These are phyloP conservation scores for Lycodopsis pacificus DNA, from an alignment of 2,797 vertebrate species.

Conservation along the genomic window DNA sequence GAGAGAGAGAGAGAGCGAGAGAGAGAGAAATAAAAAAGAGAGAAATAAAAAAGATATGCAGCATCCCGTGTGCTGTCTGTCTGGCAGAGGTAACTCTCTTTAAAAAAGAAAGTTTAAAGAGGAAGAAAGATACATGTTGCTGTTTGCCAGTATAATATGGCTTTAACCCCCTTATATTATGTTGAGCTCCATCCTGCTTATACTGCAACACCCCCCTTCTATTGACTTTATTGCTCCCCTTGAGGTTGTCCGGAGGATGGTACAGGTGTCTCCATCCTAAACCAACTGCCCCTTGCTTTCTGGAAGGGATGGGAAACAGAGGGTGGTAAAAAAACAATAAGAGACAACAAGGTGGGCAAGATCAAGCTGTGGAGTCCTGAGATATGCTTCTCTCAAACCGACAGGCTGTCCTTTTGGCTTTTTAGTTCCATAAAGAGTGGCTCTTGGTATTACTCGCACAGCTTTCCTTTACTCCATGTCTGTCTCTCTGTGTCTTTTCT, in stretches of 20 bases:
- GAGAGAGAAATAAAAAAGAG: constrained; percentile 29
- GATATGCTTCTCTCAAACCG: constrained; percentile 42
- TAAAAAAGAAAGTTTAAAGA: constrained; percentile 19
- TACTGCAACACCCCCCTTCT: constrained; percentile 14
- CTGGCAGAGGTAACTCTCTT: constrained; percentile 29
- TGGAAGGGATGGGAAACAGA: constrained; percentile 18
- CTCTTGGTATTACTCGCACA: constrained; percentile 40
- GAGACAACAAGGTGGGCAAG: constrained; percentile 27
- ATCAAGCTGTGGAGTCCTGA: constrained; percentile 35
- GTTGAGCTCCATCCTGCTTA: not conserved
- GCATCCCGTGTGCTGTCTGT: constrained; percentile 45
- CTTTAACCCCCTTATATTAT: constrained; percentile 3
- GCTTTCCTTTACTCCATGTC: constrained; percentile 8
- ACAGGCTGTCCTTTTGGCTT: constrained; percentile 66
- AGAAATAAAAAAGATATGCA: constrained; percentile 50
- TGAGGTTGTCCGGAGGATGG: constrained; percentile 4
- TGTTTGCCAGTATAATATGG: constrained; percentile 7
- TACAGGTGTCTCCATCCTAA: constrained; percentile 32
- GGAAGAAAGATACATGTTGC: not conserved
- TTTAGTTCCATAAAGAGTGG: constrained; percentile 47
- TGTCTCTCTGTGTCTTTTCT: constrained; percentile 6
- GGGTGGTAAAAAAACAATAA: constrained; percentile 31
- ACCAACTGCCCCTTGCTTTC: constrained; percentile 17
- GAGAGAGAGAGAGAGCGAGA: constrained; percentile 33
- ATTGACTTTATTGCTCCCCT: constrained; percentile 4